Evolutionary conservation across 2,888 invertebrate species (phyloP).

Genomic region (Alloplasta piceator): DNA sequence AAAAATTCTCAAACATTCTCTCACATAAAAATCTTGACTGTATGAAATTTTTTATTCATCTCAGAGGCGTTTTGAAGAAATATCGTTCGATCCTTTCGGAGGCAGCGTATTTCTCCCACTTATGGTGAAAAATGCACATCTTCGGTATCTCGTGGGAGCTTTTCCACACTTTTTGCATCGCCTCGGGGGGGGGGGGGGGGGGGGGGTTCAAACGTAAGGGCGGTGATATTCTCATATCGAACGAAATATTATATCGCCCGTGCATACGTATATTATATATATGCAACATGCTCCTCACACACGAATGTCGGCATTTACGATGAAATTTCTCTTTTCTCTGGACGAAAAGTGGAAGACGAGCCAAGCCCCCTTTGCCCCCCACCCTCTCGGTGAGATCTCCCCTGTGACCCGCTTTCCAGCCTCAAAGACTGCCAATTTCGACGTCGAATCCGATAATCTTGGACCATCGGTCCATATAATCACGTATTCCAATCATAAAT

Average conservation of each 20-base stretch:
- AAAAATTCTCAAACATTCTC: not conserved
- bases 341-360: constrained; percentile 48
- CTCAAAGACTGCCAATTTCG: constrained; percentile 57
- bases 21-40: too few relatives aligned
- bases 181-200: constrained; percentile 1
- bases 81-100: too few relatives aligned
- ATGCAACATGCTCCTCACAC: not conserved
- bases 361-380: constrained; percentile 23
- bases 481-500: constrained; percentile 5
- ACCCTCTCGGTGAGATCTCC: constrained; percentile 52
- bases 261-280: constrained; percentile 5
- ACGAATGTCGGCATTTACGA: constrained; percentile 11
- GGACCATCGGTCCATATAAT: constrained; percentile 35
- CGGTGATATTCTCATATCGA: constrained; percentile 46
- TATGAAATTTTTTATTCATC: too few relatives aligned
- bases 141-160: not conserved
- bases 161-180: constrained; percentile 22
- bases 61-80: too few relatives aligned
- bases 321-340: constrained; percentile 54
- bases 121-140: too few relatives aligned
- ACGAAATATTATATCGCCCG: constrained; percentile 23
- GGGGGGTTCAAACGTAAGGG: constrained; percentile 12
- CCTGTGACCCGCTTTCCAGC: constrained; percentile 65
- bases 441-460: constrained; percentile 50
- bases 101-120: too few relatives aligned